Evolutionary conservation across 2,888 invertebrate genomes (phyloP).

Genomic region (Drosophila maculinotata): DNA sequence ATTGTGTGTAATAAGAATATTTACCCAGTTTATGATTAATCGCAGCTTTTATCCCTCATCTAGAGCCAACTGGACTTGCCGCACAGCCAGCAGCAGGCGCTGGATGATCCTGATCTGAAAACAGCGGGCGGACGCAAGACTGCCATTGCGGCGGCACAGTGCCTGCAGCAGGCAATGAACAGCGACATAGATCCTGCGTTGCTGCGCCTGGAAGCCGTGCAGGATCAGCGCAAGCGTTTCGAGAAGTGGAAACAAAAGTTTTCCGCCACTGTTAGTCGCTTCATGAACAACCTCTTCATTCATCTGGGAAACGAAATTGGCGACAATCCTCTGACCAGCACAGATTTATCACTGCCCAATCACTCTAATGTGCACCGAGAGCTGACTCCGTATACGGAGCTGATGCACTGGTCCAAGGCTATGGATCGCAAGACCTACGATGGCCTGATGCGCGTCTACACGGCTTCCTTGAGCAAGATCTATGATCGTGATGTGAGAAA

Average conservation of each 20-base stretch:
- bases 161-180: constrained; percentile 91
- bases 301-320: constrained; percentile 94
- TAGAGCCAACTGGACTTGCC: constrained; percentile 90
- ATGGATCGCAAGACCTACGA: constrained; percentile 94
- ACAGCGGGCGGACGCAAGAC: constrained; percentile 87
- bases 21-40: background rate
- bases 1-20: constrained; percentile 87
- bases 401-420: constrained; percentile 96
- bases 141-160: constrained; percentile 90
- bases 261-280: constrained; percentile 93
- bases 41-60: accelerated
- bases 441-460: constrained; percentile 93
- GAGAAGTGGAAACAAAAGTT: constrained; percentile 92
- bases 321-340: constrained; percentile 85
- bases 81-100: constrained; percentile 88
- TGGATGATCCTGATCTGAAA: constrained; percentile 91
- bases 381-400: constrained; percentile 93
- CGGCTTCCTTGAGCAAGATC: constrained; percentile 92
- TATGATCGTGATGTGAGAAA: constrained; percentile 93
- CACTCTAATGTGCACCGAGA: constrained; percentile 93
- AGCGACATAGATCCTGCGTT: constrained; percentile 88
- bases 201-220: constrained; percentile 90
- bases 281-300: constrained; percentile 97
- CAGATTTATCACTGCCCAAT: constrained; percentile 89
- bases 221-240: constrained; percentile 92